These are phyloP conservation scores for Onchidella celtica DNA, from an alignment of 2,888 invertebrate genomes.

Conservation along the genomic window DNA sequence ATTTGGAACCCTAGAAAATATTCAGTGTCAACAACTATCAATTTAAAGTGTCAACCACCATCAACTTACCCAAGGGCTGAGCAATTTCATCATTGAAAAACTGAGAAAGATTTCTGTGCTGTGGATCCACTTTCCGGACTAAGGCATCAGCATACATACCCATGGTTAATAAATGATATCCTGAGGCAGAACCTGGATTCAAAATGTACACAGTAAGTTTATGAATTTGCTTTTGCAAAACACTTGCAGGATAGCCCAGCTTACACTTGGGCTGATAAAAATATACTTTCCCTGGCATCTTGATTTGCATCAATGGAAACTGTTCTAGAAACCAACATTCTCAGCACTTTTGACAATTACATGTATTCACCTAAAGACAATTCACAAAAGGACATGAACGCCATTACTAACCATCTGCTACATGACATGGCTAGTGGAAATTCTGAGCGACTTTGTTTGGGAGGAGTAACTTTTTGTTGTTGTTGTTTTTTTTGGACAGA, in stretches of 20 bases:
- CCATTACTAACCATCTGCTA: too few relatives aligned
- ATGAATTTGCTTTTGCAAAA: too few relatives aligned
- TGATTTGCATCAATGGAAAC: neutral
- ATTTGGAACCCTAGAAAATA: too few relatives aligned
- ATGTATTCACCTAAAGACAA: neutral
- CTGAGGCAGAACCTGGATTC: constrained; percentile 73
- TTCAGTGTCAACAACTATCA: too few relatives aligned
- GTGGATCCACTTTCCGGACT: constrained; percentile 78
- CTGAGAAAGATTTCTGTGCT: constrained; percentile 75
- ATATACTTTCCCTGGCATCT: too few relatives aligned
- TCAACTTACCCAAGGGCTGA: constrained; percentile 67
- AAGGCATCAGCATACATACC: constrained; percentile 81
- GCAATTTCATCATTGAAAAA: constrained; percentile 79
- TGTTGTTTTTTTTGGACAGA: too few relatives aligned
- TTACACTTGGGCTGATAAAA: too few relatives aligned
- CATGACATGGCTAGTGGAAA: too few relatives aligned
- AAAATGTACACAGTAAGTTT: too few relatives aligned
- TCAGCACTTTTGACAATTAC: neutral
- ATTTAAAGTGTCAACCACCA: too few relatives aligned
- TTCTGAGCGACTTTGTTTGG: too few relatives aligned
- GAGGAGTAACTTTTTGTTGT: too few relatives aligned
- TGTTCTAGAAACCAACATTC: neutral
- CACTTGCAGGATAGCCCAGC: neutral
- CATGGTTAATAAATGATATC: constrained; percentile 80
- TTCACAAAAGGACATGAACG: neutral